Evolutionary conservation across 2,113 vertebrate genomes (phyloP), one percentile per base, ranked within the genome.

Genomic region (Lichenostomus cassidix): DNA sequence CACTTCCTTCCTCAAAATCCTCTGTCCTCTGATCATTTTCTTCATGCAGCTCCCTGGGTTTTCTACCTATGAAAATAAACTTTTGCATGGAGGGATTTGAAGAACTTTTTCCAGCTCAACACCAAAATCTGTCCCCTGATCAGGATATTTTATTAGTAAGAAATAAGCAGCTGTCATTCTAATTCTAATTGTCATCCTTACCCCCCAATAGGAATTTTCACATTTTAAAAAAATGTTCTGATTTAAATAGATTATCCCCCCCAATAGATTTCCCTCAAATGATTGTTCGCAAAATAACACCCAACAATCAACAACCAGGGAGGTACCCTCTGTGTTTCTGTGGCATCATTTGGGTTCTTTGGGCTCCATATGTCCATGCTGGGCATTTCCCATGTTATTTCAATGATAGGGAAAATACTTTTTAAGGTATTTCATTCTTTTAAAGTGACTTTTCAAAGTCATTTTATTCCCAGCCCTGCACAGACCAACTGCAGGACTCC

Each of bases 281-380:
- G 1, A 13, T 49, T 2, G 33, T 16, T 81, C 67, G 29, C 22
- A 49, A 56, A 31, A 37, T 11, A 25, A 0, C 15, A n/a, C 37
- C 7, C 68, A 70, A 28, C 3, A 35, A 5, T 28, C 39, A 44
- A 12, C 6, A 31, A 7, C 7, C 28, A 18, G 13, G 12, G 17
- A 87, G 11, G 42, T 31, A 22, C 9, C 5, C 18, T 44, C 62
- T 31, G n/a, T 46, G 35, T 31, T 77, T 37, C 39, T 44, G 12
- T 24, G n/a, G 5, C n/a, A 49, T 28, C 1, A 0, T 13, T 80
- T 65, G 37, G 3, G 16, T 60, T n/a, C 39, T 83, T 44, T n/a
- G 35, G 27, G 16, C 64, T 80, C 56, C 27, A 28, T 41, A 53
- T 53, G 4, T 28, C 13, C 46, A 1, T 39, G 39, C 39, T 39